Percentiles rank a stretch among this genome's conserved stretches.
phyloP scores from a whole-genome alignment of 2,888 invertebrate species.

The Lepeophtheirus nordmannii region DNA sequence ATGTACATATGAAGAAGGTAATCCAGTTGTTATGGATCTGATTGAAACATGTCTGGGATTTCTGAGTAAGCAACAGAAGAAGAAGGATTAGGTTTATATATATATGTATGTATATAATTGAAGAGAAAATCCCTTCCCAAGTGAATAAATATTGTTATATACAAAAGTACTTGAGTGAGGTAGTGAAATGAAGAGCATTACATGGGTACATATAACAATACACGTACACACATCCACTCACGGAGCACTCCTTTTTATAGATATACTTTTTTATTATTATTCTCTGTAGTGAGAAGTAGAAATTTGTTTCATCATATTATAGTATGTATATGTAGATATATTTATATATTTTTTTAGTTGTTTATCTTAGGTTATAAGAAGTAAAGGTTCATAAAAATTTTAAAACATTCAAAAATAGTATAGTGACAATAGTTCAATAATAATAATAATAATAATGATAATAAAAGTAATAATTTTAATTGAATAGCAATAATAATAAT shows the following conservation, averaged over 20 bases:
- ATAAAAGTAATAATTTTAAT: neutral
- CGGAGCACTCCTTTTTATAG: neutral
- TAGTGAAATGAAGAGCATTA: too few relatives aligned
- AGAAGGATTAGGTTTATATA: too few relatives aligned
- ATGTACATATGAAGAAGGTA: too few relatives aligned
- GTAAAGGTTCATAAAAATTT: conserved; percentile 1
- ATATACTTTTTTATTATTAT: neutral
- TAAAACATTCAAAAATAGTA: neutral
- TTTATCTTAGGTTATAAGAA: conserved; percentile 1
- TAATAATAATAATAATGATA: neutral
- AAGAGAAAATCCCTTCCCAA: too few relatives aligned
- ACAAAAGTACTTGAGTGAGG: too few relatives aligned
- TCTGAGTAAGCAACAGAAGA: too few relatives aligned
- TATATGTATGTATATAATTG: too few relatives aligned
- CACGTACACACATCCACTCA: neutral
- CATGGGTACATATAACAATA: neutral
- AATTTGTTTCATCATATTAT: too few relatives aligned
- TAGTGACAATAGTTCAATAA: neutral
- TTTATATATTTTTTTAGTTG: neutral
- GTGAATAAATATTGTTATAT: too few relatives aligned
- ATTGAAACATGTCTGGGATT: too few relatives aligned
- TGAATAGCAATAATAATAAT: neutral
- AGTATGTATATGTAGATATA: neutral
- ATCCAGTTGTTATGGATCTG: too few relatives aligned
- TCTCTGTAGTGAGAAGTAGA: neutral